Evolutionary conservation across 2,113 vertebrate species (phyloP).

Genomic region (Cynopterus brachyotis): DNA sequence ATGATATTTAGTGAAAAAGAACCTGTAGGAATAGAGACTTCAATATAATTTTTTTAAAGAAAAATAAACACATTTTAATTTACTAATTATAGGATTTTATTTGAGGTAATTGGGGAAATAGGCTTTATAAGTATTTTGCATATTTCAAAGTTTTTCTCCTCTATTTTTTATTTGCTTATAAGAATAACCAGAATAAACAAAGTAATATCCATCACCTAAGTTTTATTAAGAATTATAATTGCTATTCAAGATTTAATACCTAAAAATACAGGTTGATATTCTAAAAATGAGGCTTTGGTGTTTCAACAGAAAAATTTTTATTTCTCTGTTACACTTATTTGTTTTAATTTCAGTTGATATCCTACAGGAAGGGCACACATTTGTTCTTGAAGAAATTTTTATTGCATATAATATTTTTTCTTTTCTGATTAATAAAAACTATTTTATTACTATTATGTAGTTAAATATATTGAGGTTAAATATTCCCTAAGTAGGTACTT

Average conservation of each 20-base stretch:
- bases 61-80: background rate
- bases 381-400: background rate
- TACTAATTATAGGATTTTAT: background rate
- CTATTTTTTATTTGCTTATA: background rate
- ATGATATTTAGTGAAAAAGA: background rate
- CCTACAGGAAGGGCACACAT: background rate
- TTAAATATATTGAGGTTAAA: background rate
- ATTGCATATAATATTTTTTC: background rate
- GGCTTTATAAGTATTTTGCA: background rate
- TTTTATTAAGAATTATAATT: background rate
- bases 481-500: background rate
- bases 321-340: background rate
- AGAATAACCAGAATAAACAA: background rate
- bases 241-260: background rate
- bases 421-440: background rate
- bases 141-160: background rate
- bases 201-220: background rate
- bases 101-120: background rate
- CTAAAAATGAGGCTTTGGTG: background rate
- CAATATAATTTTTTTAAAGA: background rate
- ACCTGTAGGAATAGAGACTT: background rate
- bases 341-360: background rate
- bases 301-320: background rate
- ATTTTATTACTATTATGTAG: background rate
- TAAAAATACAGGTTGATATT: background rate